Evolutionary conservation across 2,113 vertebrate genomes (phyloP).

Genomic region (Pelobates fuscus): DNA sequence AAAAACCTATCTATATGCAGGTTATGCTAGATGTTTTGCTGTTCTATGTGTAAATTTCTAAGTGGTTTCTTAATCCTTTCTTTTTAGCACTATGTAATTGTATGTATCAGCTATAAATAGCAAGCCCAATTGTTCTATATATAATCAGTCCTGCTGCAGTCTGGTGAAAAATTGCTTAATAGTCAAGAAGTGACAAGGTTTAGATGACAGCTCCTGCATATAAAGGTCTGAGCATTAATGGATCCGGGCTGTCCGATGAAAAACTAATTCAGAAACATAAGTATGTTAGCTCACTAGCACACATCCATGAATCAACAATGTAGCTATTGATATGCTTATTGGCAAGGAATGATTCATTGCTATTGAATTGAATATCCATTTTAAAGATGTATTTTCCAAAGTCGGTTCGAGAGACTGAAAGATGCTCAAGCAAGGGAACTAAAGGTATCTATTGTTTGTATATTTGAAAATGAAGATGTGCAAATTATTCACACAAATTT

Average conservation of each 20-base stretch:
- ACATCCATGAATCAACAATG: neutral
- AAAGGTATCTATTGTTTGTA: neutral
- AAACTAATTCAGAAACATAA: conserved; percentile 3
- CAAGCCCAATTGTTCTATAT: neutral
- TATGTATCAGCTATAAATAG: neutral
- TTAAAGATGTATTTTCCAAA: neutral
- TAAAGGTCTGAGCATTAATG: neutral
- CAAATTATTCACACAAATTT: neutral
- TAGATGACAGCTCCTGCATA: neutral
- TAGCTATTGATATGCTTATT: neutral
- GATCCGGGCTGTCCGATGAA: neutral
- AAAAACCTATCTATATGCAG: too few species aligned
- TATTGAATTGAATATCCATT: neutral
- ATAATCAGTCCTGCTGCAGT: neutral
- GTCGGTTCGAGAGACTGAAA: too few species aligned
- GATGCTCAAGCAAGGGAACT: too few species aligned
- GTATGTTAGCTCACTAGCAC: neutral
- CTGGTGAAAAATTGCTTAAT: conserved; percentile 1
- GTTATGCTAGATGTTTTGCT: neutral
- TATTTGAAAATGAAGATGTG: neutral
- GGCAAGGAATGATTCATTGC: neutral
- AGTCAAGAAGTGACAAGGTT: neutral
- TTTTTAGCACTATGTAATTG: neutral
- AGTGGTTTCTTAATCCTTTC: neutral
- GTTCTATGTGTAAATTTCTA: neutral